These are phyloP conservation scores for Geopemphigus sp. DNA, from an alignment of 1,140 invertebrate genomes.

Conservation along the genomic window DNA sequence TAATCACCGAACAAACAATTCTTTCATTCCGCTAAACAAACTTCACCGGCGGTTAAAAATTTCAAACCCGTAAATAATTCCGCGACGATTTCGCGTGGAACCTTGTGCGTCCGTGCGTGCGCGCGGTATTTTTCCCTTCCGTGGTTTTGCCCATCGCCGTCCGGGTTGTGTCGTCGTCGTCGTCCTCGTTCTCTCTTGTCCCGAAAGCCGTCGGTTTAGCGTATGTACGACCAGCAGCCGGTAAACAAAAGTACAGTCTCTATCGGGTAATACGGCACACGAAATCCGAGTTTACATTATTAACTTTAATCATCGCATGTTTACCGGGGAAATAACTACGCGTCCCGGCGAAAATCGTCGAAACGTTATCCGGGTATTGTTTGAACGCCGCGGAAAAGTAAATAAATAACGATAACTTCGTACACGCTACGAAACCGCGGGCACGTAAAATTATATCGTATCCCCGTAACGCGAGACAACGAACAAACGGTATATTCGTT, in stretches of 20 bases:
- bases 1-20: conserved; percentile 47
- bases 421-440: no score
- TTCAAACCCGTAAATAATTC: conserved; percentile 37
- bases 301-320: conserved; percentile 17
- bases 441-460: no score
- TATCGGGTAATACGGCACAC: not conserved
- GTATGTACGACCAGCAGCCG: not conserved
- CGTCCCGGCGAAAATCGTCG: not conserved
- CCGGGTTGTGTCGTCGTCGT: not conserved
- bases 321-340: not conserved
- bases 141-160: not conserved
- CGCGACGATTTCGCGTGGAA: not conserved
- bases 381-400: not conserved
- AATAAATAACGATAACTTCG: not conserved
- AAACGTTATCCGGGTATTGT: not conserved
- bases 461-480: no score
- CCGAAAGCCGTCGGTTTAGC: not conserved
- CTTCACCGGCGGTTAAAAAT: conserved; percentile 23
- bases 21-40: conserved; percentile 43
- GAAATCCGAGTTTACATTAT: conserved; percentile 18
- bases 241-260: conserved; percentile 7
- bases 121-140: not conserved
- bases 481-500: no score
- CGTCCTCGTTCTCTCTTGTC: not conserved
- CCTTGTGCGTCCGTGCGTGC: not conserved